Conservation (phyloP, 2,113 vertebrate species). For the Anarrhichthys ocellatus region DNA sequence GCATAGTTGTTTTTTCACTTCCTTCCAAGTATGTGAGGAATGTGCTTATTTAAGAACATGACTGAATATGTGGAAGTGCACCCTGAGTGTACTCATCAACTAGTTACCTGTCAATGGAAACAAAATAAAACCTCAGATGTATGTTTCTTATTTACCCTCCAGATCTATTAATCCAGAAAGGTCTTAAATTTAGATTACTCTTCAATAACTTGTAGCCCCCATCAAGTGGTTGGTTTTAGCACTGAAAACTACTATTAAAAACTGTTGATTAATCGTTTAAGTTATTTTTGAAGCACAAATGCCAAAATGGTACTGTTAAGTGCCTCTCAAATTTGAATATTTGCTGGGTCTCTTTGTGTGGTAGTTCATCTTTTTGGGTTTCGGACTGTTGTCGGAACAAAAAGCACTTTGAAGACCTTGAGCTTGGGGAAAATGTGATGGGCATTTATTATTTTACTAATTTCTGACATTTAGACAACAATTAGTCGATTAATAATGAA, state of each 20-base stretch:
- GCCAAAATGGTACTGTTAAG: not conserved
- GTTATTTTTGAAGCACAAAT: not conserved
- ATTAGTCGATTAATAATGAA: not conserved
- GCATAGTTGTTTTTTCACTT: constrained; percentile 66
- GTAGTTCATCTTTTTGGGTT: not conserved
- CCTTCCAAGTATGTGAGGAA: constrained; percentile 62
- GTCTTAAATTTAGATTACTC: not conserved
- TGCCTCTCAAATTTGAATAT: not conserved
- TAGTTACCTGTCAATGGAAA: constrained; percentile 18
- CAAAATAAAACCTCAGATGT: not conserved
- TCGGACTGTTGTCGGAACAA: not conserved
- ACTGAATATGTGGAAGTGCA: constrained; percentile 25
- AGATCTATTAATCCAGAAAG: not conserved
- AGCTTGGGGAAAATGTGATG: no score
- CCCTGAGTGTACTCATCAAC: not conserved
- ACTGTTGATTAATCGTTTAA: not conserved
- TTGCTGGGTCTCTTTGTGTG: not conserved
- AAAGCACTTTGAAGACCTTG: not conserved
- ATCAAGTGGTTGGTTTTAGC: not conserved
- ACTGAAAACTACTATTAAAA: not conserved
- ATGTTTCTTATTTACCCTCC: not conserved
- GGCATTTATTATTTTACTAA: not conserved
- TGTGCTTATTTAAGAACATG: constrained; percentile 47
- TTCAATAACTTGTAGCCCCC: not conserved
- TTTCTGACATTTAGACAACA: not conserved